Base-by-base conservation (phyloP, 1,140 invertebrate genomes). In the Drosophila subobscura region DNA sequence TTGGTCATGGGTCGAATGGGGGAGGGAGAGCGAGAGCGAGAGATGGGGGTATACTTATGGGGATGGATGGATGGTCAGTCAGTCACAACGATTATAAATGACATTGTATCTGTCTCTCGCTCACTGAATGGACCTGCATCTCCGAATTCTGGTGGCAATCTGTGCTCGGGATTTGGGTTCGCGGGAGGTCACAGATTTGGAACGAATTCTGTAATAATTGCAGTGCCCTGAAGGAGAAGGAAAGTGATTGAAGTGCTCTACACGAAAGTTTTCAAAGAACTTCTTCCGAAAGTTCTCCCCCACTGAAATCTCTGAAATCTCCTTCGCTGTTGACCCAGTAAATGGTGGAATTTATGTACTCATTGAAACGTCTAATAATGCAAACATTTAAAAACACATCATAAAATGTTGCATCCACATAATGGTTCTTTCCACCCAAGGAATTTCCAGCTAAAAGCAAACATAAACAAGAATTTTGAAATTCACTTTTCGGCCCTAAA, bases 331-430 rank as follows among this genome's bases (percentile, higher is more conserved):
- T 84, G 80, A 86, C 80, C 81, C 58, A 85, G 77, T 85, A 77
- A 80, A 73, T 81, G 45, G 41, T 41, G 14, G 54, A 80, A 86
- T 86, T 81, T 86, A 85, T 85, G 60, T 81, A 64, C 81, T 75
- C 68, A 86, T 76, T 81, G 77, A 75, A 85, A 78, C 61, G 61
- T 52, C 61, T 88, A 67, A 78, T 81, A 85, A 88, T 81, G 70
- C 67, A 86, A 81, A 78, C 81, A 86, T 88, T 88, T 88, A 78
- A 81, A 67, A 85, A 71, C 81, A 77, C 81, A 86, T 85, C 81
- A 88, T 85, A 88, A 86, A 85, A 58, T 42, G 22, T 23, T 59
- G 74, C 29, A 58, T 47, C 46, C 59, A 14, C 22, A 16, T 46
- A 33, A 20, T 41, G 42, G 22, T 50, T 53, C 45, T 45, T 37